A percentile compares a stretch with the other conserved stretches of the same genome.
phyloP scores from a whole-genome alignment of 1,140 invertebrate genomes.

The Drosophila subobscura region DNA sequence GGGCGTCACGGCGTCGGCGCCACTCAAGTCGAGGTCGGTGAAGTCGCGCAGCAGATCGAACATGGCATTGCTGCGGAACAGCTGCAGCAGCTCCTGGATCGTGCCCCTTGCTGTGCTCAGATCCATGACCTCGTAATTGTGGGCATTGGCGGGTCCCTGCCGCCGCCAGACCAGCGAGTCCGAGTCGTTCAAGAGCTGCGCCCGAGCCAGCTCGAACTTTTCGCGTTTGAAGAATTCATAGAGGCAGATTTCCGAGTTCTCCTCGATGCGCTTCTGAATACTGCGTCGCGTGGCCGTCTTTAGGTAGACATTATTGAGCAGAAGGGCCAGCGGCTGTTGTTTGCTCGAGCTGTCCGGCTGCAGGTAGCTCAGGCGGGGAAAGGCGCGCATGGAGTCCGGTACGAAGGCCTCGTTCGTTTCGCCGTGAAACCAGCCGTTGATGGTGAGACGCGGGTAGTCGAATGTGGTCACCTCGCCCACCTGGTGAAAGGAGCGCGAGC shows the following conservation, averaged over 20 bases:
- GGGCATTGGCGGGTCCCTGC: constrained; percentile 86
- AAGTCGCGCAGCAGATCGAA: constrained; percentile 86
- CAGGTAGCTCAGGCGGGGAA: constrained; percentile 68
- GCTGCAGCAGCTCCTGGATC: constrained; percentile 83
- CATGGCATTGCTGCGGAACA: constrained; percentile 85
- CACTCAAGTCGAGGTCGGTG: constrained; percentile 86
- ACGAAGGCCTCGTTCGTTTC: constrained; percentile 78
- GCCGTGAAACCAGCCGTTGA: constrained; percentile 92
- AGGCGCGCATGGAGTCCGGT: constrained; percentile 64
- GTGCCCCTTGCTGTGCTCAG: constrained; percentile 80
- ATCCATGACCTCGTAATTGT: constrained; percentile 86
- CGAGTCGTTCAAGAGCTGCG: constrained; percentile 83
- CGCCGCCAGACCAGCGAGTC: constrained; percentile 84
- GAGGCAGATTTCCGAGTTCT: constrained; percentile 86
- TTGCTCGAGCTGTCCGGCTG: constrained; percentile 60
- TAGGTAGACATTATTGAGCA: constrained; percentile 85
- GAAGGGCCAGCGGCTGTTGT: constrained; percentile 77
- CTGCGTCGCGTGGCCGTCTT: constrained; percentile 82
- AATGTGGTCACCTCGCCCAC: constrained; percentile 88
- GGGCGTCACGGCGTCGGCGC: constrained; percentile 79
- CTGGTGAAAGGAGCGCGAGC: constrained; percentile 83
- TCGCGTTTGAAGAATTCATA: constrained; percentile 85
- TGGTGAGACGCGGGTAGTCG: constrained; percentile 87
- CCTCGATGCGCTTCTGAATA: constrained; percentile 86
- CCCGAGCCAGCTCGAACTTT: constrained; percentile 83